phyloP scores from a whole-genome alignment of 1,140 invertebrate genomes.

The Chrysoperla carnea region DNA sequence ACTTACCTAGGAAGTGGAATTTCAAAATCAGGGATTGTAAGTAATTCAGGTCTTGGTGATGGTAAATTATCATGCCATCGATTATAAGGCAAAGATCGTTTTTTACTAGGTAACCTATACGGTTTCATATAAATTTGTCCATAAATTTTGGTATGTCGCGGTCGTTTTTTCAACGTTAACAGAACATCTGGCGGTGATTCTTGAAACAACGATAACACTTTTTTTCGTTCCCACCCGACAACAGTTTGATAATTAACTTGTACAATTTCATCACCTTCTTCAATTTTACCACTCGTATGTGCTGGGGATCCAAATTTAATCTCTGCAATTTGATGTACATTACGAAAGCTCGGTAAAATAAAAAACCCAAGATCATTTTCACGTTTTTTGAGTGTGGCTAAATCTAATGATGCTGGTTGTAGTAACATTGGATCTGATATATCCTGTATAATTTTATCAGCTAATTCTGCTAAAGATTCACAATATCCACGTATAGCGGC shows the following conservation, averaged over 20 bases:
- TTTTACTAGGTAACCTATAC: slow-evolving; percentile 57
- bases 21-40: slow-evolving; percentile 43
- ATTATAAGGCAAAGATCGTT: slow-evolving; percentile 39
- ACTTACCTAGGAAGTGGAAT: slow-evolving; percentile 37
- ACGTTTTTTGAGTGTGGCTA: slow-evolving; percentile 72
- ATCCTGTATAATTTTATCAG: slow-evolving; percentile 77
- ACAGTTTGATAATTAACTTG: slow-evolving; percentile 88
- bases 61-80: slow-evolving; percentile 48
- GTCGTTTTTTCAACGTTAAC: slow-evolving; percentile 68
- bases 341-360: slow-evolving; percentile 69
- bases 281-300: slow-evolving; percentile 74
- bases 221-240: slow-evolving; percentile 72
- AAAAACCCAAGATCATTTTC: slow-evolving; percentile 63
- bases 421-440: slow-evolving; percentile 73
- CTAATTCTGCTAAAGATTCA: slow-evolving; percentile 49
- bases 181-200: slow-evolving; percentile 66
- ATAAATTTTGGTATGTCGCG: slow-evolving; percentile 65
- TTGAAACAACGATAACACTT: slow-evolving; percentile 56
- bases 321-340: slow-evolving; percentile 70
- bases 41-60: slow-evolving; percentile 40
- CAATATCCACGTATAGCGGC: slow-evolving; percentile 52
- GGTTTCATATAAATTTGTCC: slow-evolving; percentile 69
- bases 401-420: slow-evolving; percentile 70
- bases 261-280: slow-evolving; percentile 84
- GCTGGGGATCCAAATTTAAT: slow-evolving; percentile 72